Base-by-base conservation (phyloP, 2,888 invertebrate genomes). In the Allacma fusca region DNA sequence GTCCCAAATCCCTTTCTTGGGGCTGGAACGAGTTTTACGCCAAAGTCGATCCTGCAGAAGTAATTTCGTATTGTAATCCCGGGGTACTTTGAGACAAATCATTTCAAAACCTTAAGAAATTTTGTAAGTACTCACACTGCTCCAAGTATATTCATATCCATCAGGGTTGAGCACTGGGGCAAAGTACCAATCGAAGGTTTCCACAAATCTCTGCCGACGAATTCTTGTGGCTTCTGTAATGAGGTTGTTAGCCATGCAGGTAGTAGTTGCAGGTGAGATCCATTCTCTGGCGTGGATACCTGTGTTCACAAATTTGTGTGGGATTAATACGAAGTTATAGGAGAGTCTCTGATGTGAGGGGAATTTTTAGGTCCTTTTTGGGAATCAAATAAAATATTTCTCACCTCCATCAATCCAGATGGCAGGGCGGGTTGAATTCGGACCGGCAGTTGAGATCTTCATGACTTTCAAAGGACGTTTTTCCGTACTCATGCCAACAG, bases 281-380 rank as follows among this genome's bases (percentile, higher is more conserved):
- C 94, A 97, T 88, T 97, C 97, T 28, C 97, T 19, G 0, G 95
- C 93, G 85, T 96, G 95, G 81, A 95, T 95, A 21, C 94, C 88
- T 87, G 16, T n/a, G n/a, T n/a, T n/a, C n/a, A n/a, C n/a, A n/a
- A n/a, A n/a, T n/a, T n/a, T n/a, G n/a, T n/a, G n/a, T n/a, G n/a
- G n/a, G n/a, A n/a, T n/a, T n/a, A n/a, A n/a, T n/a, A n/a, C n/a
- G n/a, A n/a, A n/a, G n/a, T n/a, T n/a, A n/a, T n/a, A n/a, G n/a
- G n/a, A n/a, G n/a, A n/a, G n/a, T n/a, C n/a, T n/a, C n/a, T n/a
- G n/a, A n/a, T n/a, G n/a, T n/a, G n/a, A n/a, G n/a, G n/a, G n/a
- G n/a, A n/a, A n/a, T n/a, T n/a, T n/a, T n/a, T n/a, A n/a, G n/a
- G n/a, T n/a, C n/a, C n/a, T n/a, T n/a, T n/a, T n/a, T n/a, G n/a